Conservation (phyloP, 1,140 invertebrate genomes). For the Cheumatopsyche charites region DNA sequence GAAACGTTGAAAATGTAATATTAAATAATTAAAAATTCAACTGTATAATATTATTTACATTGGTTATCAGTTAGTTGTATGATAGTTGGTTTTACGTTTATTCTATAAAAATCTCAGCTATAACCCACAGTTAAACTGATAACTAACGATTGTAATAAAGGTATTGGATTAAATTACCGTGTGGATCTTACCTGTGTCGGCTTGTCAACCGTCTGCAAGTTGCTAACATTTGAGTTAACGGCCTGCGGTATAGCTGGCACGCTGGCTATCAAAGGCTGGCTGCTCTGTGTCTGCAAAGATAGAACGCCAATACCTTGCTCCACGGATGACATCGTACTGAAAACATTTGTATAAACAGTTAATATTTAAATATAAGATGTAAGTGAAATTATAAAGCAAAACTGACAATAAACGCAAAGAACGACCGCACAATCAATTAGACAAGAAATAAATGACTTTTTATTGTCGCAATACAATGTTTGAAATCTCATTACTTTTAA, state of each 20-base stretch:
- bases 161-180: no score
- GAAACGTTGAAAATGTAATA: not conserved
- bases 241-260: constrained; percentile 33
- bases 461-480: not conserved
- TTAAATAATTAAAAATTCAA: not conserved
- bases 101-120: no score
- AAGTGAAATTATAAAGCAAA: not conserved
- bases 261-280: constrained; percentile 36
- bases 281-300: constrained; percentile 42
- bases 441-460: not conserved
- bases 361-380: not conserved
- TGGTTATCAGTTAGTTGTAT: no score
- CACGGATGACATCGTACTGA: constrained; percentile 48
- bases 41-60: no score
- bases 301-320: constrained; percentile 46
- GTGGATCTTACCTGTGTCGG: constrained; percentile 45
- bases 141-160: no score
- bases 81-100: no score
- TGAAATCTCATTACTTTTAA: not conserved
- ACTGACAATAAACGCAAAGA: not conserved
- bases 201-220: constrained; percentile 43
- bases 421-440: not conserved
- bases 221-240: constrained; percentile 33
- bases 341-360: constrained; percentile 24
- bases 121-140: no score